Evolutionary conservation across 2,888 invertebrate genomes (phyloP).

Genomic region (Tiliacea citrago): DNA sequence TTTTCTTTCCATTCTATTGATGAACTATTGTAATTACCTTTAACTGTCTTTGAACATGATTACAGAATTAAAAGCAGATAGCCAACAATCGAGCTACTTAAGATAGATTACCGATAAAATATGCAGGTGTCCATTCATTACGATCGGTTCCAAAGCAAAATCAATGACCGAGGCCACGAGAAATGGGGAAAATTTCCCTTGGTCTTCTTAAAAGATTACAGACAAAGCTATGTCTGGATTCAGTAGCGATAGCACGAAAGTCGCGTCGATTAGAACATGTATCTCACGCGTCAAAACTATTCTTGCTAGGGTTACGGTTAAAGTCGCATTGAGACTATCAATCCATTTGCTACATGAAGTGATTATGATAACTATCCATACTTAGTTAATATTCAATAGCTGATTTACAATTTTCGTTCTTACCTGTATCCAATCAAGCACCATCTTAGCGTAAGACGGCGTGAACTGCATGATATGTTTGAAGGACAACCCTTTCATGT

Average conservation of each 20-base stretch:
- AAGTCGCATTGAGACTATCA: background rate
- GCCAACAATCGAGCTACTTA: background rate
- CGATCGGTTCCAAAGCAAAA: background rate
- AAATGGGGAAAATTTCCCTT: background rate
- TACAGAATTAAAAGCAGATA: background rate
- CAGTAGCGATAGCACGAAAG: background rate
- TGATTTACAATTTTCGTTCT: background rate
- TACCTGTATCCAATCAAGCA: slow-evolving; percentile 94
- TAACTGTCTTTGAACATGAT: background rate
- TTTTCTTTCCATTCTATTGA: background rate
- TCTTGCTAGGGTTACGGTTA: background rate
- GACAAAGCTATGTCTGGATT: background rate
- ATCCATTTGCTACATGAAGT: background rate
- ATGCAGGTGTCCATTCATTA: background rate
- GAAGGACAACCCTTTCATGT: slow-evolving; percentile 94
- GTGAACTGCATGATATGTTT: slow-evolving; percentile 94
- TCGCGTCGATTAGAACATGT: too few relatives aligned
- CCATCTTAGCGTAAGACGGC: slow-evolving; percentile 93
- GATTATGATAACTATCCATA: background rate
- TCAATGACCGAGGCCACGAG: background rate
- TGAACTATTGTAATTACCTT: background rate
- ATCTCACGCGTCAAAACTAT: too few relatives aligned
- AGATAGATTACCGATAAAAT: slow-evolving; percentile 1
- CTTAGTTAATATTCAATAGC: background rate
- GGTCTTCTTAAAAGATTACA: background rate